phyloP scores from a whole-genome alignment of 2,797 vertebrate genomes.

The Cyclura pinguis region DNA sequence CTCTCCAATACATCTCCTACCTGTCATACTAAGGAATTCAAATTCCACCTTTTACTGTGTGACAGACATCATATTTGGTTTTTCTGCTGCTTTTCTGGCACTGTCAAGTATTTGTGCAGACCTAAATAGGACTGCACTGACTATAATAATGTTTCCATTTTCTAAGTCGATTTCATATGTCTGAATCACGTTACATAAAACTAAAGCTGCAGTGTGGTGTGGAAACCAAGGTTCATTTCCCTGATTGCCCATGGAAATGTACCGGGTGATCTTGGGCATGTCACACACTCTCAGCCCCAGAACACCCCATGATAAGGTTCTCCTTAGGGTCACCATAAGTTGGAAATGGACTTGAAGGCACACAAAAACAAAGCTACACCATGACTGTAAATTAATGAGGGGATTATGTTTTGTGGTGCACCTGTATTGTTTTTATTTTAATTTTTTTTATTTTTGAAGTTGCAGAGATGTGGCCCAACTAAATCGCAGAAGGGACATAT shows the following conservation, averaged over 20 bases:
- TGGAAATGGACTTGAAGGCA: no score
- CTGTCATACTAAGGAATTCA: neutral
- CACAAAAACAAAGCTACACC: neutral
- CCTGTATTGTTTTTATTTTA: neutral
- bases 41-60: no score
- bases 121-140: neutral
- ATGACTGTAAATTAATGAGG: neutral
- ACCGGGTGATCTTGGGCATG: no score
- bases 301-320: no score
- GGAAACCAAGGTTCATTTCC: no score
- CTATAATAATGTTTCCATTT: neutral
- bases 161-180: neutral
- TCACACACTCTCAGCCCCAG: no score
- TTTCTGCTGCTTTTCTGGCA: neutral
- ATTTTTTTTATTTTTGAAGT: neutral
- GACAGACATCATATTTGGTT: neutral
- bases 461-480: neutral
- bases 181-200: neutral
- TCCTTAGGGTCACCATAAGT: no score
- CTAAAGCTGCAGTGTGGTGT: neutral
- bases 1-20: neutral
- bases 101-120: neutral
- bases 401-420: neutral
- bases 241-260: no score
- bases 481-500: no score